phyloP scores from a whole-genome alignment of 64 coral and sea anemone genomes.

The Anthopleura sola region DNA sequence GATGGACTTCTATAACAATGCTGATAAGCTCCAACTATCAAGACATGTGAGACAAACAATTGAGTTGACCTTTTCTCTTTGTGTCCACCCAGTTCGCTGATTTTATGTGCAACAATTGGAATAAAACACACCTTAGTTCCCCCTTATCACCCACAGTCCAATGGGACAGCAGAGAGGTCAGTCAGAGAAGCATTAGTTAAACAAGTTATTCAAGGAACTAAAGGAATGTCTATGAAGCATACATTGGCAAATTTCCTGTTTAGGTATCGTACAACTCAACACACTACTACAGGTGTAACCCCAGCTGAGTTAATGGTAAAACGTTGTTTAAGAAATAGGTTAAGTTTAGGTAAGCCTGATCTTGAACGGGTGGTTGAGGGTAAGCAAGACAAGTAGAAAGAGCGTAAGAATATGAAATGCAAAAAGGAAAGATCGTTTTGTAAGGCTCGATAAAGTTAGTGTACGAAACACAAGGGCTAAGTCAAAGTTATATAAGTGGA shows the following conservation, averaged over 20 bases:
- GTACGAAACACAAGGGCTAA: constrained; percentile 55
- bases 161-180: constrained; percentile 30
- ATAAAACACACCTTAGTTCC: too few species aligned
- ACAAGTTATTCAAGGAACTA: constrained; percentile 24
- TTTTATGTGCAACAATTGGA: too few species aligned
- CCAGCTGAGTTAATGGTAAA: constrained; percentile 39
- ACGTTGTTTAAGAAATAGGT: constrained; percentile 14
- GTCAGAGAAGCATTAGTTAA: constrained; percentile 34
- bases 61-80: too few species aligned
- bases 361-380: constrained; percentile 32
- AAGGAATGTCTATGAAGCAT: constrained; percentile 49
- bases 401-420: constrained; percentile 32
- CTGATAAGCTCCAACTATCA: too few species aligned
- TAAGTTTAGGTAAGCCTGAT: constrained; percentile 38
- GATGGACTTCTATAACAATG: too few species aligned
- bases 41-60: too few species aligned
- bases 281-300: constrained; percentile 29
- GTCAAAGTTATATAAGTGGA: constrained; percentile 45
- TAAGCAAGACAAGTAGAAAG: constrained; percentile 25
- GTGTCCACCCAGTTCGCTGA: too few species aligned
- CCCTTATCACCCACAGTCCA: constrained; percentile 29
- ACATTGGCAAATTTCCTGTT: constrained; percentile 50
- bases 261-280: constrained; percentile 48
- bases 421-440: constrained; percentile 33
- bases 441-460: constrained; percentile 43